Conservation (phyloP, 2,797 vertebrate genomes). For the Amblyopsis hoosieri region DNA sequence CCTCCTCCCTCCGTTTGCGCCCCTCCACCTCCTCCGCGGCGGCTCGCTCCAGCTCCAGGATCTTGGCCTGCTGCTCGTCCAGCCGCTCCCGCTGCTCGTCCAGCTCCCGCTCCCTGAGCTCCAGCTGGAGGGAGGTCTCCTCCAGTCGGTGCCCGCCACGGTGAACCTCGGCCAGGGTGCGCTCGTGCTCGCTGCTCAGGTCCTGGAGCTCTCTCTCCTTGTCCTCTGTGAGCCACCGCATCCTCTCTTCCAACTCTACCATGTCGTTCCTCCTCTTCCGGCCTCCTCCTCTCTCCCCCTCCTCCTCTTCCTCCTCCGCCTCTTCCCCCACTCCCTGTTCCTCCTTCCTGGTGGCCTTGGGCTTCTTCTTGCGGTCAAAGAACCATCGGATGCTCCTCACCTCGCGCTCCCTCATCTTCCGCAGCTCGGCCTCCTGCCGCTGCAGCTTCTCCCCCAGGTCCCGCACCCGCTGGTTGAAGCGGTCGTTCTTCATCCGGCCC, state of each 20-base stretch:
- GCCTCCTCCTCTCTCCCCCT: constrained; percentile 56
- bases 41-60: constrained; percentile 60
- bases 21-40: constrained; percentile 44
- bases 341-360: constrained; percentile 59
- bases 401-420: constrained; percentile 71
- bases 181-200: constrained; percentile 61
- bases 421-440: constrained; percentile 70
- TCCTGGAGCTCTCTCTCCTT: constrained; percentile 76
- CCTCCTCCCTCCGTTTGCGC: constrained; percentile 48
- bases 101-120: constrained; percentile 64
- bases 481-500: constrained; percentile 67
- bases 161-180: constrained; percentile 38
- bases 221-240: constrained; percentile 73
- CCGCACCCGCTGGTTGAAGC: constrained; percentile 68
- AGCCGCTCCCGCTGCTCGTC: constrained; percentile 71
- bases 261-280: constrained; percentile 54
- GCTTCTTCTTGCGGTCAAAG: constrained; percentile 72
- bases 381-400: constrained; percentile 73
- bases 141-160: constrained; percentile 50
- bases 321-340: constrained; percentile 12
- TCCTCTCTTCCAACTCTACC: constrained; percentile 73
- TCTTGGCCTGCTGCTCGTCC: constrained; percentile 71
- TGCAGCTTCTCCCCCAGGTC: constrained; percentile 68
- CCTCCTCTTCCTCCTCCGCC: constrained; percentile 59
- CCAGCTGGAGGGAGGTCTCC: constrained; percentile 31